Evolutionary conservation across 2,797 vertebrate genomes (phyloP).

Genomic region (Microctenopoma steveboyesi): DNA sequence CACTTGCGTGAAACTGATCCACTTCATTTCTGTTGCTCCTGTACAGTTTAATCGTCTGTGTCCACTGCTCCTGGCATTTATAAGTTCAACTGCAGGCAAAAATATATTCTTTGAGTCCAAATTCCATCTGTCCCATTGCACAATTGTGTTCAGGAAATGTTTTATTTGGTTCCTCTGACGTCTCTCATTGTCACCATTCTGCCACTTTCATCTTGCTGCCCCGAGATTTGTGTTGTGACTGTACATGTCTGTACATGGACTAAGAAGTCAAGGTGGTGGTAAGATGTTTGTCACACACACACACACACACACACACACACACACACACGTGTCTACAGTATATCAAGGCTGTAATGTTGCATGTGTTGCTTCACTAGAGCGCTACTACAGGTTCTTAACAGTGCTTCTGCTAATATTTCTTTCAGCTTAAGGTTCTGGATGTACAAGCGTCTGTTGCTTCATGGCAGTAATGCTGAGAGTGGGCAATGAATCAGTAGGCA

Average conservation of each 20-base stretch:
- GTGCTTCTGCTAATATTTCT: slow-evolving; percentile 46
- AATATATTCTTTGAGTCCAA: slow-evolving; percentile 1
- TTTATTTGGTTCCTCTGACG: slow-evolving; percentile 1
- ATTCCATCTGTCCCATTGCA: slow-evolving; percentile 9
- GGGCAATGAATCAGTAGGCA: slow-evolving; percentile 49
- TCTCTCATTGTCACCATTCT: slow-evolving; percentile 22
- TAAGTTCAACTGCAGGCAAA: slow-evolving; percentile 22
- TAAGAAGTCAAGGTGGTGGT: slow-evolving; percentile 39
- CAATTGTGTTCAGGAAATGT: slow-evolving; percentile 10
- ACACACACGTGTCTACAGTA: slow-evolving; percentile 48
- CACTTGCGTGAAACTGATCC: slow-evolving; percentile 7
- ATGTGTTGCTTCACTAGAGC: slow-evolving; percentile 54
- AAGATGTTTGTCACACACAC: slow-evolving; percentile 36
- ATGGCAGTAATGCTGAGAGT: slow-evolving; percentile 55
- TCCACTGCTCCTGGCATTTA: slow-evolving; percentile 16
- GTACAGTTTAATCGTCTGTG: background rate
- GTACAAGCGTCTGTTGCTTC: slow-evolving; percentile 29
- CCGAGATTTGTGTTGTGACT: slow-evolving; percentile 34
- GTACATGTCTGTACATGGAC: slow-evolving; percentile 42
- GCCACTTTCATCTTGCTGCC: slow-evolving; percentile 38
- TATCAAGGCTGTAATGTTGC: slow-evolving; percentile 64
- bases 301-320: slow-evolving; percentile 33
- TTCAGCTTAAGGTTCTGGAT: slow-evolving; percentile 48
- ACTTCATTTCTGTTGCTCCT: slow-evolving; percentile 10
- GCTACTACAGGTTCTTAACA: slow-evolving; percentile 40